A percentile compares a stretch with the other conserved stretches of the same genome.
Conservation (phyloP, 37 sponge, comb jelly and placozoan species). For the Ephydatia muelleri region DNA sequence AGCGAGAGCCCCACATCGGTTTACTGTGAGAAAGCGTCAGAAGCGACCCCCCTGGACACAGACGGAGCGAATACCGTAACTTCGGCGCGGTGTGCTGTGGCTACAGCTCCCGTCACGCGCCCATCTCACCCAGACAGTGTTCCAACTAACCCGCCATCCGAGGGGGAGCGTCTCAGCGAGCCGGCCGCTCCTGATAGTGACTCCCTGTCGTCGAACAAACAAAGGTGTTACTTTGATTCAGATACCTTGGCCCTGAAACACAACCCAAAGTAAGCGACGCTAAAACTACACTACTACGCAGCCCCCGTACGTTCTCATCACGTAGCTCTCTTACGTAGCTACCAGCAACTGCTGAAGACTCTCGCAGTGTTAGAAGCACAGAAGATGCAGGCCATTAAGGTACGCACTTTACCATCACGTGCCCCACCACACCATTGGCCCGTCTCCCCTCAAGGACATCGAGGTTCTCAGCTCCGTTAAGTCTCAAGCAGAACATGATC, state of each 20-base stretch:
- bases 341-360: constrained; percentile 62
- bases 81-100: neutral
- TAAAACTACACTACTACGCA: neutral
- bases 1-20: neutral
- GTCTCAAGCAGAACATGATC: constrained; percentile 51
- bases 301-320: neutral
- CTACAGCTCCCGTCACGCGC: neutral
- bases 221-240: constrained; percentile 54
- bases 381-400: constrained; percentile 77
- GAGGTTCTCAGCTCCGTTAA: constrained; percentile 33
- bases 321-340: constrained; percentile 25
- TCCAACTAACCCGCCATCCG: neutral
- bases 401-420: neutral
- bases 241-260: constrained; percentile 48
- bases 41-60: neutral
- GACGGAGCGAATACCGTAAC: neutral
- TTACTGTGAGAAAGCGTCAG: neutral
- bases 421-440: neutral
- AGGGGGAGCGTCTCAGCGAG: neutral
- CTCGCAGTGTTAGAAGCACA: constrained; percentile 77
- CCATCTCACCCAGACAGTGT: neutral
- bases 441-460: constrained; percentile 42
- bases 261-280: constrained; percentile 52
- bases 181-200: neutral
- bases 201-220: neutral